A percentile compares a stretch with the other conserved stretches of the same genome.
Evolutionary conservation across 1,140 invertebrate species (phyloP).

Genomic region (Phenacoccus solenopsis): DNA sequence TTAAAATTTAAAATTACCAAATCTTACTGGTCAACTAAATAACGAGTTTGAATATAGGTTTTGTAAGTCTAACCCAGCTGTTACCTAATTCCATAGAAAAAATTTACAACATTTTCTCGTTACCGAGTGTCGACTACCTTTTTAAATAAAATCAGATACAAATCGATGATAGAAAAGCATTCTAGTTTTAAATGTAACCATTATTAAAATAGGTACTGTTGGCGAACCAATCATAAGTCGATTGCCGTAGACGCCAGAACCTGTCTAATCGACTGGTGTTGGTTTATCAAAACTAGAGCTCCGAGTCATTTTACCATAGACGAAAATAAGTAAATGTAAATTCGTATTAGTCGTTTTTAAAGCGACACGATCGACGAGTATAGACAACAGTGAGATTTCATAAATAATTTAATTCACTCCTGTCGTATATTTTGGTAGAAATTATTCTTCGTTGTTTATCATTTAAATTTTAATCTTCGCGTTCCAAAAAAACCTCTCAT

Average conservation of each 20-base stretch:
- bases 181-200: background rate
- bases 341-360: too few relatives aligned
- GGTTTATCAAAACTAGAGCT: slow-evolving; percentile 13
- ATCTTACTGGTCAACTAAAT: background rate
- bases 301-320: background rate
- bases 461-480: too few relatives aligned
- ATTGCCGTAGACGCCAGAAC: background rate
- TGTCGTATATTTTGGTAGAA: too few relatives aligned
- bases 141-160: background rate
- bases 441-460: too few relatives aligned
- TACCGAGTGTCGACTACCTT: background rate
- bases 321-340: too few relatives aligned
- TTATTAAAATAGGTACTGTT: background rate
- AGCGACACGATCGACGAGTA: too few relatives aligned
- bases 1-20: background rate
- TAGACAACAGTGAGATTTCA: too few relatives aligned
- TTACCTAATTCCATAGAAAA: background rate
- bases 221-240: background rate
- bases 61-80: background rate
- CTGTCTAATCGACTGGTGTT: background rate
- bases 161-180: background rate
- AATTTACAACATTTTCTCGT: background rate
- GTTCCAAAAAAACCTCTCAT: too few relatives aligned
- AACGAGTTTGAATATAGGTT: background rate
- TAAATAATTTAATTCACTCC: too few relatives aligned